These are phyloP conservation scores for Dryocosmus kuriphilus DNA, from an alignment of 2,888 invertebrate genomes.

Conservation along the genomic window DNA sequence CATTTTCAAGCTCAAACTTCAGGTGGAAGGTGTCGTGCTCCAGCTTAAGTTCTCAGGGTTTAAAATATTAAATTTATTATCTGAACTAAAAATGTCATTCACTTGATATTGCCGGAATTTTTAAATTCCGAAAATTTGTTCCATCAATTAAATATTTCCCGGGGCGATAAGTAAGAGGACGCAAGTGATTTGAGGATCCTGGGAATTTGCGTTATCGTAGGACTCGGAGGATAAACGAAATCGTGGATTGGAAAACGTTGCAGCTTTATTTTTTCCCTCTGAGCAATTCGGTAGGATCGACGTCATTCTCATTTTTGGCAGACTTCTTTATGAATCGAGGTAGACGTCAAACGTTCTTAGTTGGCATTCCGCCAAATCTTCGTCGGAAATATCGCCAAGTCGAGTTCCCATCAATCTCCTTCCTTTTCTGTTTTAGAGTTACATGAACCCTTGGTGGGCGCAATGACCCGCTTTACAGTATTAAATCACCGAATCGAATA, in stretches of 20 bases:
- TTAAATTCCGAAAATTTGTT: neutral
- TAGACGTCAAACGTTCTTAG: constrained; percentile 56
- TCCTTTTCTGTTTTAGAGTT: constrained; percentile 47
- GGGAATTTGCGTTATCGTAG: constrained; percentile 1
- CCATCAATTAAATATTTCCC: neutral
- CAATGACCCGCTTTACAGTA: constrained; percentile 46
- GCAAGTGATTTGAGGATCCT: neutral
- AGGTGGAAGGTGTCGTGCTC: too few species aligned
- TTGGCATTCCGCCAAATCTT: constrained; percentile 54
- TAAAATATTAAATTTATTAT: too few species aligned
- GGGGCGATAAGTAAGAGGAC: neutral
- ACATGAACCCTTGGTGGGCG: constrained; percentile 50
- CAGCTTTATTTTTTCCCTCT: constrained; percentile 46
- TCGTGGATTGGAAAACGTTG: constrained; percentile 54
- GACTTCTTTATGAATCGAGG: constrained; percentile 57
- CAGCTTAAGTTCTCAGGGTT: too few species aligned
- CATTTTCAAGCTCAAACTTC: too few species aligned
- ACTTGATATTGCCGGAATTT: neutral
- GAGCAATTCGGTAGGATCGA: constrained; percentile 53
- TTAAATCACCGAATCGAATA: neutral
- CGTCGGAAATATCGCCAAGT: constrained; percentile 58
- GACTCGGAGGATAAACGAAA: constrained; percentile 34
- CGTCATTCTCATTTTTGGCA: constrained; percentile 58
- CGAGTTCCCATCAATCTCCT: constrained; percentile 56
- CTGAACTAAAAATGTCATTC: too few species aligned